These are phyloP conservation scores for Yoshiicerus persimilis DNA, from an alignment of 1,140 invertebrate genomes.

Conservation along the genomic window DNA sequence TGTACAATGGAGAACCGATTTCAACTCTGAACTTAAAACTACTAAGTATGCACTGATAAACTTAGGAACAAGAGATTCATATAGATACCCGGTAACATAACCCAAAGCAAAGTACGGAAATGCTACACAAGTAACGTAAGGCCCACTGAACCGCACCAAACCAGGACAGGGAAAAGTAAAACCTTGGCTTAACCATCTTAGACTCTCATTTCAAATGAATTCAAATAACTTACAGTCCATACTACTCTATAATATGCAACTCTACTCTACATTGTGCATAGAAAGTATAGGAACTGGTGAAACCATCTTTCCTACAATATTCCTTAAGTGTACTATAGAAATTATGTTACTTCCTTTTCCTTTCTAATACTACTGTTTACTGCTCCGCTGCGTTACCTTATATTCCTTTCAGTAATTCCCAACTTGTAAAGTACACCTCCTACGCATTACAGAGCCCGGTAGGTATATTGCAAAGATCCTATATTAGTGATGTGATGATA, in stretches of 20 bases:
- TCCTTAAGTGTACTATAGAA: background rate
- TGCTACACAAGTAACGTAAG: background rate
- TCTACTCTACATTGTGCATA: too few relatives aligned
- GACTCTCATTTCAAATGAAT: constrained; percentile 8
- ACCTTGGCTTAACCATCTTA: background rate
- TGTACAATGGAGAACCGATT: background rate
- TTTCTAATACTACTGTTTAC: background rate
- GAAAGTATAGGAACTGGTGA: too few relatives aligned
- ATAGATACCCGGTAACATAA: background rate
- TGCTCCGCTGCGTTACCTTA: background rate
- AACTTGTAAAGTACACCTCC: too few relatives aligned
- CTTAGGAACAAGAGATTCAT: background rate
- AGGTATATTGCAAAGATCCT: background rate
- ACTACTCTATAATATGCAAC: too few relatives aligned
- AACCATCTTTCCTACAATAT: too few relatives aligned
- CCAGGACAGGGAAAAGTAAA: background rate
- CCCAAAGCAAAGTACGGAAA: background rate
- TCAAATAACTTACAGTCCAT: background rate
- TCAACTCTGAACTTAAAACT: constrained; percentile 17
- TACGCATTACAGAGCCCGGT: background rate
- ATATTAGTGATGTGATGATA: background rate
- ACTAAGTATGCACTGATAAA: background rate
- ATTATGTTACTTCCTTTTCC: background rate
- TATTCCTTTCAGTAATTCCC: background rate
- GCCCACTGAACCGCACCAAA: background rate